These are phyloP conservation scores for Takifugu bimaculatus DNA, from an alignment of 2,113 vertebrate species.

Conservation along the genomic window DNA sequence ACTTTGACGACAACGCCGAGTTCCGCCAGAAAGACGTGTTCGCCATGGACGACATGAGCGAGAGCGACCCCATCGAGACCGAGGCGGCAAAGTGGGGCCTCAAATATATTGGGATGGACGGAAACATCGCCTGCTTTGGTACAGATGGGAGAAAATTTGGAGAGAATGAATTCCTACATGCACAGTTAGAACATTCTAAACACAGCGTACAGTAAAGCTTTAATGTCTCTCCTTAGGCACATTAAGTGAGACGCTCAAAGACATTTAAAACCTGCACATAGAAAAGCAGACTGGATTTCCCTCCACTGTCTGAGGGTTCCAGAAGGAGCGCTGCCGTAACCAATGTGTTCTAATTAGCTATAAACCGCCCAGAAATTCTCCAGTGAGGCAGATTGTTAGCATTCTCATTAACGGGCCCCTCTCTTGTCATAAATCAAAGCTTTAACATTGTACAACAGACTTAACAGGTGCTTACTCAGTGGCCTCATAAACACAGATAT, in stretches of 20 bases:
- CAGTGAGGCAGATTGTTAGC: conserved; percentile 71
- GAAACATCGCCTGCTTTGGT: conserved; percentile 99
- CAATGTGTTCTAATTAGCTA: conserved; percentile 74
- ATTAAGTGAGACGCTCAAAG: conserved; percentile 42
- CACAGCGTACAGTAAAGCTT: conserved; percentile 4
- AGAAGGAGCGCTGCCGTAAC: conserved; percentile 69
- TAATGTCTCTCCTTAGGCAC: conserved; percentile 40
- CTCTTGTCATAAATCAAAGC: conserved; percentile 73
- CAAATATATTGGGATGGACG: conserved; percentile 96
- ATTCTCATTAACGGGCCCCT: conserved; percentile 70
- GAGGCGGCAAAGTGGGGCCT: conserved; percentile 94
- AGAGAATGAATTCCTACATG: background rate
- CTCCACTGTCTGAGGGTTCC: conserved; percentile 64
- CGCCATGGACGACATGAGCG: conserved; percentile 92
- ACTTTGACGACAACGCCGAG: conserved; percentile 98
- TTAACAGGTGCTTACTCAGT: conserved; percentile 63
- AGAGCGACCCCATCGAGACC: conserved; percentile 90
- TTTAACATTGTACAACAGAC: conserved; percentile 62
- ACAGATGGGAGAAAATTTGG: conserved; percentile 36
- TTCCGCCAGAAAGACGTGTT: conserved; percentile 97
- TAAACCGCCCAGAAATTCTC: conserved; percentile 72
- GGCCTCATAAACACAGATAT: conserved; percentile 63
- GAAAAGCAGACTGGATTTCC: conserved; percentile 45
- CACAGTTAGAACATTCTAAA: background rate
- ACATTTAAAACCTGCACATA: conserved; percentile 61